A percentile compares a stretch with the other conserved stretches of the same genome.
phyloP scores from a whole-genome alignment of 92 coral and sea anemone genomes.

The Parazoanthus swiftii region DNA sequence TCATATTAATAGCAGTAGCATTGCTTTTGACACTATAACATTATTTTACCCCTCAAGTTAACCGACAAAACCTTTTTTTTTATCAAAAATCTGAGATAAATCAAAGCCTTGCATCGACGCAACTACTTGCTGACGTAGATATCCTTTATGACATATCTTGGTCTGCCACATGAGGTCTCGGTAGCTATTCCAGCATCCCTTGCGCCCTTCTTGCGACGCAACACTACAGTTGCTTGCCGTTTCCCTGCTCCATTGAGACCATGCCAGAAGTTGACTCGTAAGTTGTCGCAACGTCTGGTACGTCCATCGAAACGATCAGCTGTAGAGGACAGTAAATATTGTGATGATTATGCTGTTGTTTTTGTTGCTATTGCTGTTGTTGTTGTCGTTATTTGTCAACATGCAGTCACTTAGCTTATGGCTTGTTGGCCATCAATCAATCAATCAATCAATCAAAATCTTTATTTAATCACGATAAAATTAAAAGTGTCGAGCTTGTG shows the following conservation, averaged over 20 bases:
- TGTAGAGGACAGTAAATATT: background rate
- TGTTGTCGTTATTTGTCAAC: too few relatives aligned
- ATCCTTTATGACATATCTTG: constrained; percentile 31
- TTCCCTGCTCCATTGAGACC: background rate
- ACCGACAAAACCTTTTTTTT: too few relatives aligned
- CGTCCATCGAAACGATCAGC: constrained; percentile 26
- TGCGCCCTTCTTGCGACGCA: constrained; percentile 27
- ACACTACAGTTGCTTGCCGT: constrained; percentile 20
- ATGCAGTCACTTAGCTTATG: too few relatives aligned
- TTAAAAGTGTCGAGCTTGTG: too few relatives aligned
- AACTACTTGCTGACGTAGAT: constrained; percentile 11
- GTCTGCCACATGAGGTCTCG: constrained; percentile 35
- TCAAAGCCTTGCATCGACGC: background rate
- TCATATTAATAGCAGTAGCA: too few relatives aligned
- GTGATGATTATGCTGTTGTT: too few relatives aligned
- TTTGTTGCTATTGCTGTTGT: too few relatives aligned
- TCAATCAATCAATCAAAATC: too few relatives aligned
- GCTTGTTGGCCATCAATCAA: too few relatives aligned
- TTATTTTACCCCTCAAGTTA: too few relatives aligned
- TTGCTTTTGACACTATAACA: too few relatives aligned
- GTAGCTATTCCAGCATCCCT: constrained; percentile 34
- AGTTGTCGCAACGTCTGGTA: constrained; percentile 21
- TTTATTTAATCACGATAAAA: too few relatives aligned
- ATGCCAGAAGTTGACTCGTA: constrained; percentile 18
- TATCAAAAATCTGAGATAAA: background rate